Conservation (phyloP, 2,888 invertebrate genomes). For the Acrobasis repandana region DNA sequence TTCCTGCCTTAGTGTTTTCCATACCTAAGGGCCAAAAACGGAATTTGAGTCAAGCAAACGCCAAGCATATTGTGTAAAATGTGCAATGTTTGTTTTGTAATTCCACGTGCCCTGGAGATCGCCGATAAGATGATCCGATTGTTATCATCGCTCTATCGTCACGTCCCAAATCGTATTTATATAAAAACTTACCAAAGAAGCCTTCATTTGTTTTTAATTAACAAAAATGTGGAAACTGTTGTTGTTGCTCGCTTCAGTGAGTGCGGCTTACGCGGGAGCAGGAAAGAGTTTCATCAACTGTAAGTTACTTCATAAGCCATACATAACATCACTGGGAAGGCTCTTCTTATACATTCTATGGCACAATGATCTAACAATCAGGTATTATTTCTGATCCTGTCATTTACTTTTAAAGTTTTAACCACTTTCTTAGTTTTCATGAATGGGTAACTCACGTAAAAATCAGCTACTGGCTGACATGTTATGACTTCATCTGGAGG, state of each 20-base stretch:
- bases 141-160: constrained; percentile 28
- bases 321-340: too few relatives aligned
- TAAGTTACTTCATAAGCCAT: constrained; percentile 43
- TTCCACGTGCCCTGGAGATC: neutral
- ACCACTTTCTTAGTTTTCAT: too few relatives aligned
- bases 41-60: neutral
- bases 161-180: constrained; percentile 37
- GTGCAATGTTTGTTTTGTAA: constrained; percentile 8
- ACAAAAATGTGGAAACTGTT: constrained; percentile 49
- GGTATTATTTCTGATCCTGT: too few relatives aligned
- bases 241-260: constrained; percentile 38
- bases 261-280: constrained; percentile 33
- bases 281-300: constrained; percentile 54
- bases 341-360: too few relatives aligned
- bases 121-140: constrained; percentile 23
- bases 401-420: too few relatives aligned
- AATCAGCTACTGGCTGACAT: too few relatives aligned
- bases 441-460: too few relatives aligned
- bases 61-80: neutral
- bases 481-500: too few relatives aligned
- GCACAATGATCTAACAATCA: too few relatives aligned
- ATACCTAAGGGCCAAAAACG: too few relatives aligned
- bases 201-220: constrained; percentile 23
- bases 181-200: constrained; percentile 18
- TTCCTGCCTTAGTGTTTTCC: too few relatives aligned